These are phyloP conservation scores for Nannospalax galili DNA, from an alignment of 2,113 vertebrate species.

Conservation along the genomic window DNA sequence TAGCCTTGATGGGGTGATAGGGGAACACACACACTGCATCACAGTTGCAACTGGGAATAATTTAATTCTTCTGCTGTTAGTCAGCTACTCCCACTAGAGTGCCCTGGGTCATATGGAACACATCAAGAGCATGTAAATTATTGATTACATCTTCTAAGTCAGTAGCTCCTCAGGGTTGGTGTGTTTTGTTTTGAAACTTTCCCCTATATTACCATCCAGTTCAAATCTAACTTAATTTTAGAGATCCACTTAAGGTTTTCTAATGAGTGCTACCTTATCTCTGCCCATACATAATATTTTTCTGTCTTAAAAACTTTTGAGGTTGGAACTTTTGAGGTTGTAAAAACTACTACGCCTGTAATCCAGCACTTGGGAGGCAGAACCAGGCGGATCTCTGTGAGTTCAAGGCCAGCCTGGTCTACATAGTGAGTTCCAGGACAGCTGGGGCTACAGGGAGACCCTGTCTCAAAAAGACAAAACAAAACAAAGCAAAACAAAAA, in stretches of 20 bases:
- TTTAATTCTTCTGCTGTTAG: background rate
- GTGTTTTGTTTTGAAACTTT: slow-evolving; percentile 11
- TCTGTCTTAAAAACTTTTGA: background rate
- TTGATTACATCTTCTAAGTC: background rate
- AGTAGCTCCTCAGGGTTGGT: background rate
- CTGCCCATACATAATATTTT: background rate
- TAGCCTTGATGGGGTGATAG: background rate
- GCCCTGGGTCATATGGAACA: background rate
- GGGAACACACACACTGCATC: background rate
- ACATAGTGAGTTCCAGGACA: too few relatives aligned
- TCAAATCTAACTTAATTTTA: slow-evolving; percentile 28
- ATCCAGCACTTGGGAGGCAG: too few relatives aligned
- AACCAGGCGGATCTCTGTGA: too few relatives aligned
- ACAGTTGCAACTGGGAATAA: slow-evolving; percentile 31
- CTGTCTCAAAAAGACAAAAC: too few relatives aligned
- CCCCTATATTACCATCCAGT: background rate
- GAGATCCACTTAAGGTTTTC: background rate
- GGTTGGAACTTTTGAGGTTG: too few relatives aligned
- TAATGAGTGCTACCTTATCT: background rate
- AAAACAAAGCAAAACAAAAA: too few relatives aligned
- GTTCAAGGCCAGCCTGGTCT: too few relatives aligned
- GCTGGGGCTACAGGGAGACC: too few relatives aligned
- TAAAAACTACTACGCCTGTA: too few relatives aligned
- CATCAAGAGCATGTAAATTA: slow-evolving; percentile 9
- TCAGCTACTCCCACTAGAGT: background rate